A percentile compares a stretch with the other conserved stretches of the same genome.
phyloP scores from a whole-genome alignment of 2,113 vertebrate genomes.

The Sceloporus tristichus region DNA sequence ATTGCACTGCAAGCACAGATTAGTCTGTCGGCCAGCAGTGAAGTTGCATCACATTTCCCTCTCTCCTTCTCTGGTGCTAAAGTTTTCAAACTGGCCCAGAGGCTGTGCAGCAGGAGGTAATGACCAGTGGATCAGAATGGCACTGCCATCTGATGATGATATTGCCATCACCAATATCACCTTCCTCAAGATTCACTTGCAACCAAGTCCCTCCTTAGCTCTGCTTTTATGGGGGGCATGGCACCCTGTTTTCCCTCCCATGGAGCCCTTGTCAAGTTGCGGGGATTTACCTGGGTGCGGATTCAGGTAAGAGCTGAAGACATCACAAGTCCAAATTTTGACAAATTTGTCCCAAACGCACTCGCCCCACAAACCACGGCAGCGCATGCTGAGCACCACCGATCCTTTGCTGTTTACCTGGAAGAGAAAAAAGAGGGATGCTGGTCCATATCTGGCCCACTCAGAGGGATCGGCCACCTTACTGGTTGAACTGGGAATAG shows the following conservation, averaged over 20 bases:
- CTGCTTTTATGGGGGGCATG: too few relatives aligned
- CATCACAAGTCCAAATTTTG: constrained; percentile 62
- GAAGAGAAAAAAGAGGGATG: background rate
- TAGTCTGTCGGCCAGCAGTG: background rate
- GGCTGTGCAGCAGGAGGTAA: too few relatives aligned
- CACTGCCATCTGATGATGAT: too few relatives aligned
- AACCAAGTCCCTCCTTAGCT: too few relatives aligned
- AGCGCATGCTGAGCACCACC: constrained; percentile 41
- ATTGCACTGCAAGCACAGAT: background rate
- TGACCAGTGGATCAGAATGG: too few relatives aligned
- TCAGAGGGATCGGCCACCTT: too few relatives aligned
- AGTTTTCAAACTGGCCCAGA: too few relatives aligned
- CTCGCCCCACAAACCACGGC: constrained; percentile 50
- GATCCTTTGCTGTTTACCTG: constrained; percentile 60
- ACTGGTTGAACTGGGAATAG: background rate
- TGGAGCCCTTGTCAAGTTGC: background rate
- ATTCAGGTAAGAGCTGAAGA: constrained; percentile 56
- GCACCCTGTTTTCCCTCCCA: background rate
- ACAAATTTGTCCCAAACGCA: constrained; percentile 58
- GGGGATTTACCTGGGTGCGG: constrained; percentile 44
- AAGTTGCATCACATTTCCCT: too few relatives aligned
- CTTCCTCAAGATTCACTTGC: background rate
- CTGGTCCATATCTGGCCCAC: background rate
- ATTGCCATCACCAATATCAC: too few relatives aligned
- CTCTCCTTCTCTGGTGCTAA: too few relatives aligned